Evolutionary conservation across 2,888 invertebrate species (phyloP), one percentile per base, ranked within the genome.

Genomic region (Imbricaverruca yamaguchii): DNA sequence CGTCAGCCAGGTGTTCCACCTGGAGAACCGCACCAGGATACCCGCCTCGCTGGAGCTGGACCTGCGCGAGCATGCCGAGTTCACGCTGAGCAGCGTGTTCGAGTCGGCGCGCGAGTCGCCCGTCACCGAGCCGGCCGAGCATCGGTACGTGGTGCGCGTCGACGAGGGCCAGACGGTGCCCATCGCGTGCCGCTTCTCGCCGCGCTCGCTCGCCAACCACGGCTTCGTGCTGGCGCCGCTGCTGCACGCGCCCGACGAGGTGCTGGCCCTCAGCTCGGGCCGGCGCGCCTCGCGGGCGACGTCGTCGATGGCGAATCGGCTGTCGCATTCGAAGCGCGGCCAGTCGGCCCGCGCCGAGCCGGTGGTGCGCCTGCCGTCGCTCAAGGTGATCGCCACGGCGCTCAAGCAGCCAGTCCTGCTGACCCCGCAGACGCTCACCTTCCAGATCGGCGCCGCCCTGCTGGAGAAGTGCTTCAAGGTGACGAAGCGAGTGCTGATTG

Each of bases 171-270:
- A 21, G 74, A 9, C 25, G 53, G 53, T 74, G 74, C 39, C 74
- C 74, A 13, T 74, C 53, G 21, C 53, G 53, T 39, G 39, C 53
- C 53, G 53, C 18, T 74, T 74, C 21, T 39, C 74, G 74, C 74
- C 74, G 74, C 74, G 7, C 18, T 74, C 25, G 39, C 74, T 74
- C 18, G 74, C 74, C 74, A 74, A 74, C 74, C 74, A 74, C 53
- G 74, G 74, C 74, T 74, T 74, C 74, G 53, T 74, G 74, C 53
- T 74, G 74, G 74, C 74, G 53, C 74, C 74, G 74, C 74, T 74
- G 74, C 74, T 74, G 18, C 74, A 74, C 53, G 74, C 53, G 53
- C 74, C 74, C 8, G 53, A 25, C 18, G 74, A 39, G 21, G 74
- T 74, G 74, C 39, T 53, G 7, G 15, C 25, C 39, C 12, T 74